phyloP scores from a whole-genome alignment of 2,797 vertebrate genomes.

The Falco biarmicus region DNA sequence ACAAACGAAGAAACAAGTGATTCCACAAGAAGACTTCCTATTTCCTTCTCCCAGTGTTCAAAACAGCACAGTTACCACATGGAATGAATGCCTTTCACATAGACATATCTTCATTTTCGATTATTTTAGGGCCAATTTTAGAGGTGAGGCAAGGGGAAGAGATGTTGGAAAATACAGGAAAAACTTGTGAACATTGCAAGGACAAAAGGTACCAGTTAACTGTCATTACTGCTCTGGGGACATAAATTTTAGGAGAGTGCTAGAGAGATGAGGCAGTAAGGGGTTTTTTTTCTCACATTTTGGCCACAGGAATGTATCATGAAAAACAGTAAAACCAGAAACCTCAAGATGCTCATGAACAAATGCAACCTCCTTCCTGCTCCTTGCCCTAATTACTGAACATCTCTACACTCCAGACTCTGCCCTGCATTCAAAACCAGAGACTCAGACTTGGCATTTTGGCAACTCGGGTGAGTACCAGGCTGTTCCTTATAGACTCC shows the following conservation, averaged over 20 bases:
- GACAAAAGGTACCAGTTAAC: background rate
- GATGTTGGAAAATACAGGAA: background rate
- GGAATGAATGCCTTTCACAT: background rate
- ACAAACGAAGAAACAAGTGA: background rate
- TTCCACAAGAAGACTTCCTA: background rate
- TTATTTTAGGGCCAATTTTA: background rate
- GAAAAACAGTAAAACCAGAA: background rate
- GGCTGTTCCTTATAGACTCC: background rate
- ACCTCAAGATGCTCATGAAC: background rate
- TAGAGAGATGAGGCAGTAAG: background rate
- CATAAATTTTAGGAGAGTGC: background rate
- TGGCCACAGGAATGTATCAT: background rate
- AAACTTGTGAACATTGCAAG: background rate
- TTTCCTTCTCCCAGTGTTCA: background rate
- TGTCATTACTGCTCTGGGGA: background rate
- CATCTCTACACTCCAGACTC: background rate
- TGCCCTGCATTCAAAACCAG: background rate
- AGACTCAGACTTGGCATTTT: background rate
- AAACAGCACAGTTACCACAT: background rate
- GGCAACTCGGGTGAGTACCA: background rate
- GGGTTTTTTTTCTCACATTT: background rate
- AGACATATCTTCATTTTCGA: background rate
- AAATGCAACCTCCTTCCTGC: background rate
- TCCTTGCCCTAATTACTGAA: background rate
- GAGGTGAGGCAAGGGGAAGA: background rate